Evolutionary conservation across 2,113 vertebrate species (phyloP).

Genomic region (Ammospiza caudacuta): DNA sequence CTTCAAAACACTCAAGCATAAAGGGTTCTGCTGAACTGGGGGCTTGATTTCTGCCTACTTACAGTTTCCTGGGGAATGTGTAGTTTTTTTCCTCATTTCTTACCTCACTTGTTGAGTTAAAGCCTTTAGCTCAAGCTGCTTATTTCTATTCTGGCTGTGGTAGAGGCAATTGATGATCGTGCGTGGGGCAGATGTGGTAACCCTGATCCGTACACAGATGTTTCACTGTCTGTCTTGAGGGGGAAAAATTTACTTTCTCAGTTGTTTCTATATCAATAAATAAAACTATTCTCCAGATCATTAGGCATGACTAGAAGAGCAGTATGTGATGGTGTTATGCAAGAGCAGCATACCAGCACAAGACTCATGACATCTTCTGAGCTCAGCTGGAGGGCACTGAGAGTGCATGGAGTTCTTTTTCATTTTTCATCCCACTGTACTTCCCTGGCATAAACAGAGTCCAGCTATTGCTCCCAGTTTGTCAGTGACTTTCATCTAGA

Average conservation of each 20-base stretch:
- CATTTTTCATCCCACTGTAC: background rate
- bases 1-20: background rate
- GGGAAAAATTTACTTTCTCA: background rate
- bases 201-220: background rate
- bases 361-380: background rate
- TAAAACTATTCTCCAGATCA: background rate
- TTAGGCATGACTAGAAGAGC: background rate
- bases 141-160: background rate
- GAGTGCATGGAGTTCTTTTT: background rate
- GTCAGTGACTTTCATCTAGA: accelerated
- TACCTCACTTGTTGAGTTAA: background rate
- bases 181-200: background rate
- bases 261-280: background rate
- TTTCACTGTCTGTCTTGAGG: background rate
- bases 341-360: background rate
- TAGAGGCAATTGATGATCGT: background rate
- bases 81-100: background rate
- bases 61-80: background rate
- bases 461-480: background rate
- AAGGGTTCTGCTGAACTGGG: background rate
- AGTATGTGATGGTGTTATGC: background rate
- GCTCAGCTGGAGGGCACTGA: background rate
- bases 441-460: background rate
- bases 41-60: background rate
- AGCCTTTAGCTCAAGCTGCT: constrained; percentile 8